These are phyloP conservation scores for Nesometra sesokonis DNA, from an alignment of 35 echinoderm and acorn worm species.

Conservation along the genomic window DNA sequence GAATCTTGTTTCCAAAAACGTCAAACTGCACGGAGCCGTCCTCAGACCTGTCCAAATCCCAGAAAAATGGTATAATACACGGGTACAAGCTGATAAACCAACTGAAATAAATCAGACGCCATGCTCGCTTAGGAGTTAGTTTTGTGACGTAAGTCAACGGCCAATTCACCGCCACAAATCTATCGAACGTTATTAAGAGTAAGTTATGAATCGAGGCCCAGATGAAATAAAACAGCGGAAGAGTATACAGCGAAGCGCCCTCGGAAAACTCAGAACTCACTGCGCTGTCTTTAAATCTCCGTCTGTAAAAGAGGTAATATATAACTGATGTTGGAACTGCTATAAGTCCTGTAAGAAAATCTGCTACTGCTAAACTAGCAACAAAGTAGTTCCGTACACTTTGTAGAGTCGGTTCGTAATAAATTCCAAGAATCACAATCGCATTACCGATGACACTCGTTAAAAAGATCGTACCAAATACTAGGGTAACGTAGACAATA, in stretches of 20 bases:
- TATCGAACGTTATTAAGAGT: background rate
- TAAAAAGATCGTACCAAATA: background rate
- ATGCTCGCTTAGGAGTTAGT: background rate
- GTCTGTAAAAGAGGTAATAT: background rate
- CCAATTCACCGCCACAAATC: background rate
- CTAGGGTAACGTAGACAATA: background rate
- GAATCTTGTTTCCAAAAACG: background rate
- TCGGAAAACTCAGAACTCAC: background rate
- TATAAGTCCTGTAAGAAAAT: background rate
- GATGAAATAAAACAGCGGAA: background rate
- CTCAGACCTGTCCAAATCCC: background rate
- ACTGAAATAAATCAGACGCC: background rate
- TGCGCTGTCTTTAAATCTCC: background rate
- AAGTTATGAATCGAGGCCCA: background rate
- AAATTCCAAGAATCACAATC: background rate
- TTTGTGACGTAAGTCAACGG: background rate
- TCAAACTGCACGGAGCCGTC: background rate
- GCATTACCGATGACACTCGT: background rate
- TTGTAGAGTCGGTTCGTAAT: background rate
- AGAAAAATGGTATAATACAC: background rate
- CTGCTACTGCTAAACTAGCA: background rate
- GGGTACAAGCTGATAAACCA: background rate
- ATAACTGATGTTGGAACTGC: background rate
- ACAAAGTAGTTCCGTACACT: background rate
- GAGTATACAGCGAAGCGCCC: background rate